Conservation (phyloP, 2,113 vertebrate genomes). For the Odocoileus virginianus region DNA sequence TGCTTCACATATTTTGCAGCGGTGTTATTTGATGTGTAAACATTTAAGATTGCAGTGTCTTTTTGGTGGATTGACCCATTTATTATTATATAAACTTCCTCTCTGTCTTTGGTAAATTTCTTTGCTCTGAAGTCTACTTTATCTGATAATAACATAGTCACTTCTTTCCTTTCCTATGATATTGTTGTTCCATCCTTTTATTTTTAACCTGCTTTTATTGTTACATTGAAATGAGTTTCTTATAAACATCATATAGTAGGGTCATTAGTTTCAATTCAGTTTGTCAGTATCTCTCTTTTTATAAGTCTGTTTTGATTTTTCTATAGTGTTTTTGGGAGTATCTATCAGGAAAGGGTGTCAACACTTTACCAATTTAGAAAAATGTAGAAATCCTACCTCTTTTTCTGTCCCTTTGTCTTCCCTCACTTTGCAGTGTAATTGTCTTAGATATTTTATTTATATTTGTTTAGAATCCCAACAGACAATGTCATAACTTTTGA, state of each 20-base stretch:
- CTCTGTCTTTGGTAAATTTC: constrained; percentile 8
- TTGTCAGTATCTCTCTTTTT: neutral
- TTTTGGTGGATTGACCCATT: neutral
- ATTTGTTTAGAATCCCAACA: neutral
- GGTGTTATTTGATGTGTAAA: constrained; percentile 1
- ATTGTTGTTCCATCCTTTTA: neutral
- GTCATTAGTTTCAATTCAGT: neutral
- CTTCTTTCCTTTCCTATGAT: neutral
- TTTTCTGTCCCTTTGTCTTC: neutral
- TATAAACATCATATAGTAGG: neutral
- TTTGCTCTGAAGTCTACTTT: constrained; percentile 28
- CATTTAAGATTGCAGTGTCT: neutral
- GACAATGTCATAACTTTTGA: neutral
- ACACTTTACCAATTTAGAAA: neutral
- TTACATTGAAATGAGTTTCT: constrained; percentile 1
- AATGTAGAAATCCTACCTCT: neutral
- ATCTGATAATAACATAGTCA: constrained; percentile 3
- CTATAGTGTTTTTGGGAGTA: neutral
- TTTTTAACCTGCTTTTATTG: neutral
- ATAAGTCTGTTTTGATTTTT: neutral
- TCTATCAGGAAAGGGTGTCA: neutral
- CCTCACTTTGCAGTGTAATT: neutral
- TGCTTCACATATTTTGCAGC: neutral
- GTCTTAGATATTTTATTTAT: neutral
- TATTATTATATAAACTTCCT: neutral